Evolutionary conservation across 2,113 vertebrate genomes (phyloP).

Genomic region (Girardinichthys multiradiatus): DNA sequence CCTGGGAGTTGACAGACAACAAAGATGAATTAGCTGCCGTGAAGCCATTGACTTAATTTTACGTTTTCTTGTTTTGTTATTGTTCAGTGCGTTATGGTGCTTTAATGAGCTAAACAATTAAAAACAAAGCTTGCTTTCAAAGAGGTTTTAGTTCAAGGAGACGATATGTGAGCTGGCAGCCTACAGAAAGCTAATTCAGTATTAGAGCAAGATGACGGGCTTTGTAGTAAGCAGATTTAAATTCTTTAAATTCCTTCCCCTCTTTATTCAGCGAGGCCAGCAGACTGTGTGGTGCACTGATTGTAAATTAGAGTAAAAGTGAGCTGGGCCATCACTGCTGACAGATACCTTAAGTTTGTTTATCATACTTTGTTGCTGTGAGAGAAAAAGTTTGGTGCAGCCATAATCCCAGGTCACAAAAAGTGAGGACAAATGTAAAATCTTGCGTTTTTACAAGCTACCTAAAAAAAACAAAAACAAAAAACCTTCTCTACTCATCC

Average conservation of each 20-base stretch:
- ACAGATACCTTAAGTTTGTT: conserved; percentile 6
- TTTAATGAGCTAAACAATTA: conserved; percentile 14
- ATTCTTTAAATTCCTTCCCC: conserved; percentile 12
- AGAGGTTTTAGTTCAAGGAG: conserved; percentile 10
- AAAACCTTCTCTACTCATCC: neutral
- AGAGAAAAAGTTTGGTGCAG: neutral
- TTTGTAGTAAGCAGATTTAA: conserved; percentile 11
- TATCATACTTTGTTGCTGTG: neutral
- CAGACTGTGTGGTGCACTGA: neutral
- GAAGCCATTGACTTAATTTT: conserved; percentile 16
- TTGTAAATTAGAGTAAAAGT: neutral
- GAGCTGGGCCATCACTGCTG: neutral
- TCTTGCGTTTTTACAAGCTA: neutral
- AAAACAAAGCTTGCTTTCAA: conserved; percentile 3
- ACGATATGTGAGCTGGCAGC: neutral
- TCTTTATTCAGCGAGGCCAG: neutral
- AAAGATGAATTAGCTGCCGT: conserved; percentile 33
- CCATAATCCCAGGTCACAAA: neutral
- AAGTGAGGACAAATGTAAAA: neutral
- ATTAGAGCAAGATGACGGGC: neutral
- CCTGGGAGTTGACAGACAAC: conserved; percentile 18
- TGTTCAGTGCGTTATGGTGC: conserved; percentile 1
- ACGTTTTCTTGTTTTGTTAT: neutral
- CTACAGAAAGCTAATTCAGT: neutral
- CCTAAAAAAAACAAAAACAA: neutral